Evolutionary conservation across 1,140 invertebrate species (phyloP), one percentile per base, ranked within the genome.

Genomic region (Drosophila tani): DNA sequence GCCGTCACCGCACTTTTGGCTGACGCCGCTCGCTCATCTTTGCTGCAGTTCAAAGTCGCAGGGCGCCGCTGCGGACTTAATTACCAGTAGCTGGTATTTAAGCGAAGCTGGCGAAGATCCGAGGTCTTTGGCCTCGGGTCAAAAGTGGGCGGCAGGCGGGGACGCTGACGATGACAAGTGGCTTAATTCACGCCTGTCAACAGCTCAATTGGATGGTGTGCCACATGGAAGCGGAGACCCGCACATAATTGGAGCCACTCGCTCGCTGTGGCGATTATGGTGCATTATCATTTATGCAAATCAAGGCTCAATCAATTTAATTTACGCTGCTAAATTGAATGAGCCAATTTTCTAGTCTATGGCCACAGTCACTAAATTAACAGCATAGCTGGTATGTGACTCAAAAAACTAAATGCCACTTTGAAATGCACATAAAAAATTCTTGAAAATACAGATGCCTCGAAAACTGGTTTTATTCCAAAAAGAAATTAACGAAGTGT

Each of bases 101-200:
- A 66, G 29, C 75, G 49, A 53, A 32, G 46, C 74, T 66, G 76
- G 6, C 19, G 40, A 51, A 46, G 50, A 62, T 53, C 71, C 69
- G 70, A 77, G 83, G 83, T 86, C 83, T 87, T 86, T 86, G 80
- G 80, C 80, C 80, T 80, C 76, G 50, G 47, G 53, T 71, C 51
- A 70, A 40, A 41, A 51, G 67, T 45, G 68, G 29, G 38, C 38
- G 32, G 21, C 17, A 47, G 47, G 58, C 47, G 58, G 58, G 59
- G 58, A 63, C 53, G 58, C 65, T 79, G 69, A 65, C 53, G 58
- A 68, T 79, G 69, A 65, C 69, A 87, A 67, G 71, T 60, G 47
- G 73, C 43, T 63, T 58, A 45, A 66, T 67, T 76, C n/a, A 75
- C 70, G 81, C 66, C 64, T 77, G 64, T 83, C 80, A 80, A 51